Evolutionary conservation across 2,888 invertebrate species (phyloP), one percentile per base, ranked within the genome.

Genomic region (Mongoloraphidia duomilia): DNA sequence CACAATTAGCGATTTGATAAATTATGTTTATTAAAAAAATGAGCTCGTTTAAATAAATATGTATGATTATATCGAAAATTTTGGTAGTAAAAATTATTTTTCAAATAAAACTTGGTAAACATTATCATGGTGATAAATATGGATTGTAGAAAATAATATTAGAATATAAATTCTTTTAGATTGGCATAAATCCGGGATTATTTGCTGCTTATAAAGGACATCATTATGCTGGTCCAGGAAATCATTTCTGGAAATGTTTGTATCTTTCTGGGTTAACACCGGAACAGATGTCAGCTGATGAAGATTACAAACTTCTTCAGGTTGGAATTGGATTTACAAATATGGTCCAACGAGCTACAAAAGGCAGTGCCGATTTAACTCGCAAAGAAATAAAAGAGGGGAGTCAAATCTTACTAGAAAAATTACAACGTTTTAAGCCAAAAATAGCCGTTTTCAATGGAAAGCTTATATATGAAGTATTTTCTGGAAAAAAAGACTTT

Each of bases 191-290:
- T 75, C 96, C 96, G 10, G 95, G 96, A 2, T 73, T 95, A 61
- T 93, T 92, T 72, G 95, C 96, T 56, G 96, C 96, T 55, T 94
- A 92, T 73, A 93, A 94, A 69, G 95, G 95, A 3, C 96, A 96
- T 71, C 95, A 97, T 71, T 97, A 97, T 74, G 95, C 96, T 47
- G 96, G 96, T 46, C 95, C 95, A 42, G 96, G 96, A 42, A 97
- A 97, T 73, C 97, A 97, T 74, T 96, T 97, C 74, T 97, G 96
- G 96, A 95, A 95, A 74, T 96, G 95, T 67, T 74, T 96, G 54
- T 94, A 90, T 70, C 73, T 95, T 57, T 91, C 94, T 44, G 95
- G 95, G 8, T 76, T 97, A 50, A 95, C 94, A 12, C 80, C 91
- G 51, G 92, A 94, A 64, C 94, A 92, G 65, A 85, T 96, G 84